A percentile compares a stretch with the other conserved stretches of the same genome.
Evolutionary conservation across 2,797 vertebrate species (phyloP).

Genomic region (Pyrocephalus nanus): DNA sequence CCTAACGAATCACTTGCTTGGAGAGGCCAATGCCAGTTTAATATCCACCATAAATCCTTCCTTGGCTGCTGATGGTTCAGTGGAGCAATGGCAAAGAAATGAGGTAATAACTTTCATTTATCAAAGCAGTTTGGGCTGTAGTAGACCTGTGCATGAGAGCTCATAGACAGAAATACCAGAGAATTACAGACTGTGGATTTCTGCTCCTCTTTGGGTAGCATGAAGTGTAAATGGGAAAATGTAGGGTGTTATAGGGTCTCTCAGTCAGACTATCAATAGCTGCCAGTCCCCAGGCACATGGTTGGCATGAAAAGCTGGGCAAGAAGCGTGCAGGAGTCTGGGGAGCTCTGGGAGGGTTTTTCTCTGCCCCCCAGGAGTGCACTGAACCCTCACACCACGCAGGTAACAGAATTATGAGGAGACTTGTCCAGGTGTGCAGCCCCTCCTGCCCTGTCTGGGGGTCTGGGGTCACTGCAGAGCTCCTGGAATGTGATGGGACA

Average conservation of each 20-base stretch:
- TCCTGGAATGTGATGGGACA: not conserved
- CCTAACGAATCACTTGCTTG: conserved; percentile 2
- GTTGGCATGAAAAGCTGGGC: not conserved
- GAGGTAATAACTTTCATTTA: not conserved
- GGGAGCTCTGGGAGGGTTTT: not conserved
- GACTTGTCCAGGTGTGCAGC: not conserved
- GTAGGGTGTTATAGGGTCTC: not conserved
- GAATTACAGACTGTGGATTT: not conserved
- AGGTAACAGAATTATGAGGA: not conserved
- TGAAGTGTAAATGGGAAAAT: not conserved
- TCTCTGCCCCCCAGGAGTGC: not conserved
- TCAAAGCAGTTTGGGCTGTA: not conserved
- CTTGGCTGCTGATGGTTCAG: conserved; percentile 8
- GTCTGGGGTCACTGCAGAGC: not conserved
- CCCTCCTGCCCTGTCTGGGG: not conserved
- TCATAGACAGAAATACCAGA: not conserved
- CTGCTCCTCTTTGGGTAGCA: not conserved
- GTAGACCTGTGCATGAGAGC: not conserved
- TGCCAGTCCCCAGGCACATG: not conserved
- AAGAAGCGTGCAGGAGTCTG: not conserved
- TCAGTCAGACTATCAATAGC: not conserved
- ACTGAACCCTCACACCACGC: not conserved
- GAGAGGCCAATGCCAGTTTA: not conserved
- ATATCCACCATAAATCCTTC: not conserved
- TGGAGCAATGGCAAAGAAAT: conserved; percentile 26